These are phyloP conservation scores for Plectrocnemia conspersa DNA, from an alignment of 1,140 invertebrate genomes.

Conservation along the genomic window DNA sequence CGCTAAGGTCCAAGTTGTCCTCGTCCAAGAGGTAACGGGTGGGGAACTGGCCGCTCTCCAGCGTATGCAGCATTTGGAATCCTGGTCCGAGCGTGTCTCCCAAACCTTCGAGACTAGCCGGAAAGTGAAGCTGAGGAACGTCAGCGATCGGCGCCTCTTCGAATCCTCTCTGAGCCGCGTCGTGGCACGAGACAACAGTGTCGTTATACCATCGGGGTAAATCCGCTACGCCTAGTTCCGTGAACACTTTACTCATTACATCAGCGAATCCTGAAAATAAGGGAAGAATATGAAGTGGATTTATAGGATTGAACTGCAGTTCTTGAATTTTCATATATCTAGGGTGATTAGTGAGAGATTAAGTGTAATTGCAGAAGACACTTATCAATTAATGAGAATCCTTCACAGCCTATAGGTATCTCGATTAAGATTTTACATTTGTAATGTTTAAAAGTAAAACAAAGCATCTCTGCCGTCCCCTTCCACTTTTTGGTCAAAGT, in stretches of 20 bases:
- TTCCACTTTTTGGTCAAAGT: too few species aligned
- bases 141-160: conserved; percentile 45
- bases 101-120: conserved; percentile 46
- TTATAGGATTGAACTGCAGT: too few species aligned
- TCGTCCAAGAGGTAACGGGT: conserved; percentile 44
- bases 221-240: conserved; percentile 47
- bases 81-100: conserved; percentile 49
- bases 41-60: conserved; percentile 48
- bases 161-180: conserved; percentile 41
- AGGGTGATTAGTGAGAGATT: too few species aligned
- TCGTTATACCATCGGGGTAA: conserved; percentile 47
- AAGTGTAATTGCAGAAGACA: too few species aligned
- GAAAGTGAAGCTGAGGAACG: conserved; percentile 50
- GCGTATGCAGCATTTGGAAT: conserved; percentile 49
- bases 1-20: conserved; percentile 15
- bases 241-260: conserved; percentile 47
- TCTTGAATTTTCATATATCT: too few species aligned
- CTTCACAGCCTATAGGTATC: too few species aligned
- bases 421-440: too few species aligned
- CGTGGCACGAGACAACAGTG: conserved; percentile 40
- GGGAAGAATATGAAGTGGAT: too few species aligned
- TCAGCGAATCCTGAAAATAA: conserved; percentile 44
- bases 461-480: too few species aligned
- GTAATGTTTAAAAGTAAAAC: too few species aligned
- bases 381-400: too few species aligned